These are phyloP conservation scores for Exephanes ischioxanthus DNA, from an alignment of 2,888 invertebrate species.

Conservation along the genomic window DNA sequence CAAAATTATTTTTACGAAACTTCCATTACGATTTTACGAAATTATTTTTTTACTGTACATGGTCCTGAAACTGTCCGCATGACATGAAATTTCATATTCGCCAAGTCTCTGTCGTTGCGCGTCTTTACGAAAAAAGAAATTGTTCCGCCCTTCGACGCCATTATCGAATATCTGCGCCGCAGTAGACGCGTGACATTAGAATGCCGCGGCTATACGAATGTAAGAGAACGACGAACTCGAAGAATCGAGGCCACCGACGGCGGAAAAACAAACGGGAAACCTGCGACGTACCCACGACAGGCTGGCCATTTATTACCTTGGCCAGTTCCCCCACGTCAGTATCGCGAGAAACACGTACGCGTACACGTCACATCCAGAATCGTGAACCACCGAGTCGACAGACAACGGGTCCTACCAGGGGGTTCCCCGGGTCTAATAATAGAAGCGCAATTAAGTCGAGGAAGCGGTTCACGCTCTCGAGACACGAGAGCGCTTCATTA, in stretches of 20 bases:
- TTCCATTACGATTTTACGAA: no score
- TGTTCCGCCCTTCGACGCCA: not conserved
- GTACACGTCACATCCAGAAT: slow-evolving; percentile 6
- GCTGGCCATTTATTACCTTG: slow-evolving; percentile 3
- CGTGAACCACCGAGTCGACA: slow-evolving; percentile 38
- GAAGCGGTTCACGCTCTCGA: slow-evolving; percentile 26
- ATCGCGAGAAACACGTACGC: slow-evolving; percentile 7
- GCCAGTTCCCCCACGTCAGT: not conserved
- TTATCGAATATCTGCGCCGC: not conserved
- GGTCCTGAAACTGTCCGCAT: no score
- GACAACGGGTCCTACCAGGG: slow-evolving; percentile 26
- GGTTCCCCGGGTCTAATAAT: slow-evolving; percentile 53
- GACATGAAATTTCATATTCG: no score
- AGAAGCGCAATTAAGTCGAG: slow-evolving; percentile 61
- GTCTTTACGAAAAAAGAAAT: no score
- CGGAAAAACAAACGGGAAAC: slow-evolving; percentile 40
- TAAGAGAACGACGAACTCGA: not conserved
- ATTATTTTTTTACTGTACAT: no score
- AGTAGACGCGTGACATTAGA: not conserved
- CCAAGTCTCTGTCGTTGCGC: no score
- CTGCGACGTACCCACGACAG: not conserved
- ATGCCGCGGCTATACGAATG: not conserved
- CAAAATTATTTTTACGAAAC: no score
- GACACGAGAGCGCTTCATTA: slow-evolving; percentile 1
- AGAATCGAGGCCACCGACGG: slow-evolving; percentile 34